phyloP scores from a whole-genome alignment of 2,113 vertebrate genomes.

The Oncorhynchus tshawytscha region DNA sequence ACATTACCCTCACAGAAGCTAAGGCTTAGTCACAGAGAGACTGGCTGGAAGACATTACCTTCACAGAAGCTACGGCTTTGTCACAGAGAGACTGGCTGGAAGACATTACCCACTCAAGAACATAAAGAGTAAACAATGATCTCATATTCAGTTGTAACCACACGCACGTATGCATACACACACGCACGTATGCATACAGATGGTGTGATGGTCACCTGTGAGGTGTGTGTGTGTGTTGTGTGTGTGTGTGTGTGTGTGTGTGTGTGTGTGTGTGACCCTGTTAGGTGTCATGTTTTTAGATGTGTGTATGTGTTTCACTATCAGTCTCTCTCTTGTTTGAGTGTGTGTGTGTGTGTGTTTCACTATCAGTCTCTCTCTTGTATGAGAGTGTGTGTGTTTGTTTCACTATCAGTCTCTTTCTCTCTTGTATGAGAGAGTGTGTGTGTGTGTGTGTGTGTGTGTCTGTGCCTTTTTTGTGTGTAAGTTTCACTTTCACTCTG shows the following conservation, averaged over 20 bases:
- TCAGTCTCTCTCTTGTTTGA: background rate
- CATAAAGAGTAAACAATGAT: background rate
- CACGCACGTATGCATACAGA: background rate
- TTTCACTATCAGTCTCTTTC: background rate
- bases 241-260: too few species aligned
- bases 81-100: background rate
- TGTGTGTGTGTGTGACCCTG: background rate
- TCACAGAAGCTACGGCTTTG: background rate
- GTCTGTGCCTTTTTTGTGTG: background rate
- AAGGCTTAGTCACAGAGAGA: background rate
- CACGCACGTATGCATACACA: background rate
- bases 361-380: background rate
- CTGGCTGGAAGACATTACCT: background rate
- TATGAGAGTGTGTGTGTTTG: background rate
- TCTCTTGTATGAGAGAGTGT: conserved; percentile 8
- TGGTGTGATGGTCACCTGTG: too few species aligned
- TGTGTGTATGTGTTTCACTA: background rate
- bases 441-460: background rate
- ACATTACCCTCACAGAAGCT: background rate
- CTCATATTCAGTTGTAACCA: background rate
- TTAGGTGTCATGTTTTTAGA: background rate
- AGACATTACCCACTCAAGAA: background rate
- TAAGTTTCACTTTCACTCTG: background rate
- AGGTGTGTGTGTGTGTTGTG: too few species aligned
- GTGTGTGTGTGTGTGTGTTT: background rate